These are phyloP conservation scores for Chrysolina oricalcia DNA, from an alignment of 2,888 invertebrate species.

Conservation along the genomic window DNA sequence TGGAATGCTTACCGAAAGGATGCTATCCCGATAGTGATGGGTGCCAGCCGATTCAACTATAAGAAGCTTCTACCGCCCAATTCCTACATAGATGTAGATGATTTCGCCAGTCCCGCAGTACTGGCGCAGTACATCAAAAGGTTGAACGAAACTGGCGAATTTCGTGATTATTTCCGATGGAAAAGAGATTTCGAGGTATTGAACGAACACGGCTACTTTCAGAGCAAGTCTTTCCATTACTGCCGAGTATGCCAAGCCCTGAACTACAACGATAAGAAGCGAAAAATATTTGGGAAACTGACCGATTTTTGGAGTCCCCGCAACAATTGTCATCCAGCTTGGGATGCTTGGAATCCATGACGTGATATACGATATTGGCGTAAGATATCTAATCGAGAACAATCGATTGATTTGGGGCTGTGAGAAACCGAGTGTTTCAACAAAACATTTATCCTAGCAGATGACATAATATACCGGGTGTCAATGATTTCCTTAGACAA, in stretches of 20 bases:
- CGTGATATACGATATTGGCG: background rate
- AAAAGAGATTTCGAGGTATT: constrained; percentile 74
- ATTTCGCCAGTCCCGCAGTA: constrained; percentile 72
- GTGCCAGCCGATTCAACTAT: constrained; percentile 72
- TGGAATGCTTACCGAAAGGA: constrained; percentile 78
- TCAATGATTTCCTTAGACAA: too few relatives aligned
- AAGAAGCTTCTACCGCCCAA: constrained; percentile 75
- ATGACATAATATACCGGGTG: too few relatives aligned
- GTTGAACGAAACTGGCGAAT: constrained; percentile 71
- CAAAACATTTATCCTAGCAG: too few relatives aligned
- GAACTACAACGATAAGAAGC: constrained; percentile 74
- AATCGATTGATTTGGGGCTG: too few relatives aligned
- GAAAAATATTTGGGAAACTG: constrained; percentile 70
- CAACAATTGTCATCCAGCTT: constrained; percentile 63
- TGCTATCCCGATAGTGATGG: constrained; percentile 80
- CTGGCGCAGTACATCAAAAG: constrained; percentile 74
- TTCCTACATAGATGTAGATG: constrained; percentile 77
- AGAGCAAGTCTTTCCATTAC: constrained; percentile 75
- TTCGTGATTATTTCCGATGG: constrained; percentile 76
- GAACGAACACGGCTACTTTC: constrained; percentile 82
- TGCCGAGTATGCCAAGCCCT: constrained; percentile 82
- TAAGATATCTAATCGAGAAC: too few relatives aligned
- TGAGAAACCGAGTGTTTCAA: too few relatives aligned
- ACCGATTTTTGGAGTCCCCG: constrained; percentile 68
- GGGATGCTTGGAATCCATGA: constrained; percentile 54